Percentiles rank a stretch among this genome's conserved stretches.
Conservation (phyloP, 2,888 invertebrate species). For the Heteromurus nitidus region DNA sequence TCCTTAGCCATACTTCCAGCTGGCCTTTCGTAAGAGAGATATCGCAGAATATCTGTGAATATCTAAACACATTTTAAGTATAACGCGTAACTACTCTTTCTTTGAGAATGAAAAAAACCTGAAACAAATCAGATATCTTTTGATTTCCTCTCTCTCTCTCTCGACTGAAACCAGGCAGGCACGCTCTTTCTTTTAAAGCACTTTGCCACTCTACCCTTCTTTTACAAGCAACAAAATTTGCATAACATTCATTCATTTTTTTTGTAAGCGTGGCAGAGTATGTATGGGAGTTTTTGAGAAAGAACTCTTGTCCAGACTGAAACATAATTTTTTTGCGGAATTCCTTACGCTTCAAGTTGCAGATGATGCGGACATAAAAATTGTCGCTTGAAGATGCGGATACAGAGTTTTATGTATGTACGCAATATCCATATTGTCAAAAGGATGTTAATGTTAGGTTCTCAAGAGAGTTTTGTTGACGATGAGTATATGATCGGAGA, state of each 20-base stretch:
- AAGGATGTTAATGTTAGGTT: no score
- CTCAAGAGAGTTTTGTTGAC: no score
- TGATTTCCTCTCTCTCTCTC: constrained; percentile 43
- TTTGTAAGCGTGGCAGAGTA: background rate
- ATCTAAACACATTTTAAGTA: background rate
- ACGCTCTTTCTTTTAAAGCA: constrained; percentile 3
- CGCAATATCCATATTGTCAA: constrained; percentile 35
- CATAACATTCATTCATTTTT: background rate
- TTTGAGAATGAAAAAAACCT: constrained; percentile 37
- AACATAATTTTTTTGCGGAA: constrained; percentile 10
- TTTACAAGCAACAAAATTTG: background rate
- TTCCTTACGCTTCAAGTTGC: constrained; percentile 4
- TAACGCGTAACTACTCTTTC: background rate
- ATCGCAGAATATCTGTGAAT: constrained; percentile 14
- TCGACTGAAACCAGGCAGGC: constrained; percentile 1
- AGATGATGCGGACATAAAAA: background rate
- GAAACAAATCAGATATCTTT: constrained; percentile 62
- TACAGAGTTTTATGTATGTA: no score
- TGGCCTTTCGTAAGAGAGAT: constrained; percentile 25
- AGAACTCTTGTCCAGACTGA: background rate
- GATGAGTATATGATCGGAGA: constrained; percentile 20
- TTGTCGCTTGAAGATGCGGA: background rate
- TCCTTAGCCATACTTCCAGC: constrained; percentile 36
- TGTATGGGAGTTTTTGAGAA: background rate
- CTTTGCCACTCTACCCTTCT: no score